Conservation (phyloP, 1,140 invertebrate species). For the Drosophila pandora region DNA sequence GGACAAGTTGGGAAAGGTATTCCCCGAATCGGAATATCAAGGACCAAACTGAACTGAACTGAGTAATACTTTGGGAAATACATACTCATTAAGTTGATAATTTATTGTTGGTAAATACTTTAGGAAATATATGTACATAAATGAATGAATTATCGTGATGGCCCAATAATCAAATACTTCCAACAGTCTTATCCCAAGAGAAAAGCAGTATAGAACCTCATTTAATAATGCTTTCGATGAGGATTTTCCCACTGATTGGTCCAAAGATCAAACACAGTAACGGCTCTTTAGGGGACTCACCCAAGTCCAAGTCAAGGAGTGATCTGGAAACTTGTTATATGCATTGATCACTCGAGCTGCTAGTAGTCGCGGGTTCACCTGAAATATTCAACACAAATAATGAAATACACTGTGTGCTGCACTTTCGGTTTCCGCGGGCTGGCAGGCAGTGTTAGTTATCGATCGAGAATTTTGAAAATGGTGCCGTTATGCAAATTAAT, state of each 20-base stretch:
- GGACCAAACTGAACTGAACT: not conserved
- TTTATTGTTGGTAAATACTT: not conserved
- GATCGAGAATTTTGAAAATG: constrained; percentile 5
- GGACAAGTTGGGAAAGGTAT: not conserved
- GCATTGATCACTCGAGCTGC: constrained; percentile 37
- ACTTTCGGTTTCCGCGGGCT: constrained; percentile 1
- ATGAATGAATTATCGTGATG: not conserved
- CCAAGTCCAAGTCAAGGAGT: constrained; percentile 38
- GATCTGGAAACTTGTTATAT: constrained; percentile 34
- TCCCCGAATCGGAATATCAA: not conserved
- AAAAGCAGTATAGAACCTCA: not conserved
- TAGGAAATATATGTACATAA: not conserved
- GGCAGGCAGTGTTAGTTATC: not conserved
- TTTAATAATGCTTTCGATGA: not conserved
- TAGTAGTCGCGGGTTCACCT: constrained; percentile 18
- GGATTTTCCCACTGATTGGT: not conserved
- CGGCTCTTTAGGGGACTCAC: constrained; percentile 29
- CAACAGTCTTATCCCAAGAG: not conserved
- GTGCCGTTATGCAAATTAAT: constrained; percentile 56
- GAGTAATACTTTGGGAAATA: not conserved
- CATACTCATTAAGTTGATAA: not conserved
- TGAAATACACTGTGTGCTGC: constrained; percentile 17
- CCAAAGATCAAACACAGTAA: constrained; percentile 10
- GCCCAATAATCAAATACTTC: no score
- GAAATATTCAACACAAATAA: constrained; percentile 29